Base-by-base conservation (phyloP, 2,888 invertebrate species). In the Dioctria rufipes region DNA sequence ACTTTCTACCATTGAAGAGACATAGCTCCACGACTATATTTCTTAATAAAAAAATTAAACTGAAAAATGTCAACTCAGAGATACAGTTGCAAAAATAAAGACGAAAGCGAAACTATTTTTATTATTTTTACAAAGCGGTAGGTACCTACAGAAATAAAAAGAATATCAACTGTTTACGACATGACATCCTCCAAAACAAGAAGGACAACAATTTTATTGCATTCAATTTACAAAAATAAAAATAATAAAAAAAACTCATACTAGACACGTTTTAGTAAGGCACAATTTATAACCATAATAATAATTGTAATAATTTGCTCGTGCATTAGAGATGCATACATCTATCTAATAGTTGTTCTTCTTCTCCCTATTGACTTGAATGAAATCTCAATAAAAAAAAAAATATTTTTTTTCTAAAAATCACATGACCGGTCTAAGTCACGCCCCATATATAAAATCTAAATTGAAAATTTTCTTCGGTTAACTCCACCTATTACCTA, bases 401-500 rank as follows among this genome's bases (percentile, higher is more conserved):
- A 54, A 54, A 54, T 25, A 39, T 39, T 37, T 5, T 5, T 6
- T 25, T 25, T 2, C 2, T 1, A 25, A 63, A 63, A 46, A 61
- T 61, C 63, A 63, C 63, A 75, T 77, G 46, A 58, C 60, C 42
- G 13, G 6, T n/a, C n/a, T 49, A 77, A 77, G 77, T 77, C 66
- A 78, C 78, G 78, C 78, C 78, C 78, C 78, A 58, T 58, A 78
- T 66, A 25, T n/a, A 54, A 5, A 51, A 43, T 65, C 63, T 63
- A 40, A 63, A 66, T 40, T 25, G 78, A 78, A 67, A 39, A 78
- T 54, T 66, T 58, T 66, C 58, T 51, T 25, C 25, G 42, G 66
- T 6, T 78, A 63, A 42, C 67, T 67, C 78, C 78, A 66, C 78
- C 78, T 78, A n/a, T 40, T 9, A 25, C 37, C 58, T 13, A 13